Evolutionary conservation across 2,797 vertebrate genomes (phyloP).

Genomic region (Argya squamiceps): DNA sequence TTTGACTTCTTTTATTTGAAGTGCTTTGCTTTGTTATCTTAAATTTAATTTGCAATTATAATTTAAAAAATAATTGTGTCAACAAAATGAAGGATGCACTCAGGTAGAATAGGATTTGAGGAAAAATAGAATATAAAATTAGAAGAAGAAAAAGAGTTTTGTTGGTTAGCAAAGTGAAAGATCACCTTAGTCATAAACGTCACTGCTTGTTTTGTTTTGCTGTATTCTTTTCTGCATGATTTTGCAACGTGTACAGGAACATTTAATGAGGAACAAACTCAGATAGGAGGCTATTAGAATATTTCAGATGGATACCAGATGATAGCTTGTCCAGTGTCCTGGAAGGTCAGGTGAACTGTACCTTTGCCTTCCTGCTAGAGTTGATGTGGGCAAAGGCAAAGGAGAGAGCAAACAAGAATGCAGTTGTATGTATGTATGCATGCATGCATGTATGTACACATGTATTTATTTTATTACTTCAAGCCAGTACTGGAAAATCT

Average conservation of each 20-base stretch:
- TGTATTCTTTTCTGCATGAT: not conserved
- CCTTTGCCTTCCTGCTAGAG: not conserved
- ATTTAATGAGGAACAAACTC: not conserved
- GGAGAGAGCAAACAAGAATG: not conserved
- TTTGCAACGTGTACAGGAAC: not conserved
- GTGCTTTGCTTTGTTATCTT: conserved; percentile 23
- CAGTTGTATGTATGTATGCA: not conserved
- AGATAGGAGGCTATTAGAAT: not conserved
- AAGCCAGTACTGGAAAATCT: not conserved
- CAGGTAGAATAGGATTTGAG: not conserved
- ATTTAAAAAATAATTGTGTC: not conserved
- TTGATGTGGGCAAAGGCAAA: not conserved
- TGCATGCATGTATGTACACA: accelerated
- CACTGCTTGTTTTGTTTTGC: not conserved
- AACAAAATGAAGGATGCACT: not conserved
- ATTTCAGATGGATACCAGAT: not conserved
- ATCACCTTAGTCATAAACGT: not conserved
- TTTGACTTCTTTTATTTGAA: conserved; percentile 43
- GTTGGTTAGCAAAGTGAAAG: not conserved
- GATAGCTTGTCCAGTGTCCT: not conserved
- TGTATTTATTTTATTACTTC: not conserved
- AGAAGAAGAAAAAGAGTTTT: not conserved
- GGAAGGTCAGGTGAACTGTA: not conserved
- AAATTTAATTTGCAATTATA: not conserved
- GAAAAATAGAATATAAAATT: not conserved